Conservation (phyloP, 92 coral and sea anemone species). For the Chrysogorgia sp. region DNA sequence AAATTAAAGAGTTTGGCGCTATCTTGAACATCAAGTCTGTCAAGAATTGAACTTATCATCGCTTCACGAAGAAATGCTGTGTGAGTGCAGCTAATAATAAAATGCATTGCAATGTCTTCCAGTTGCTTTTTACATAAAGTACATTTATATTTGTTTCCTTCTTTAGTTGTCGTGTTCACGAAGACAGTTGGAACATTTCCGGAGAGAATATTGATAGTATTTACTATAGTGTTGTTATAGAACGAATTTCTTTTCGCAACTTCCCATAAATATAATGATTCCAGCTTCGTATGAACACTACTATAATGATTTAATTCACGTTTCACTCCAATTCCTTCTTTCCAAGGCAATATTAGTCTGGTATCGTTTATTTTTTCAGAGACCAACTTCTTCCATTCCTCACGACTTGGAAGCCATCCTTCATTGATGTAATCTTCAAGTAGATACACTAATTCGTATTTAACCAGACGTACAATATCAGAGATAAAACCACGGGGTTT, state of each 20-base stretch:
- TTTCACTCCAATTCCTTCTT: neutral
- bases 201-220: neutral
- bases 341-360: too few species aligned
- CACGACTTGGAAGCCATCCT: neutral
- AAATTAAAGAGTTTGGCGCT: neutral
- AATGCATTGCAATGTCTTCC: neutral
- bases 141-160: neutral
- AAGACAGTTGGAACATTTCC: neutral
- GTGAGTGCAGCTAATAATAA: neutral
- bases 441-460: neutral
- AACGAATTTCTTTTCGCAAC: neutral
- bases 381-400: neutral
- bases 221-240: neutral
- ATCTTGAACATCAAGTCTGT: neutral
- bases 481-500: neutral
- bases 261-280: neutral
- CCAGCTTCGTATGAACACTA: neutral
- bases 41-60: neutral
- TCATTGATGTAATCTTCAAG: neutral
- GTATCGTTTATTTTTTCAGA: neutral
- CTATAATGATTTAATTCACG: neutral
- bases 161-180: neutral
- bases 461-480: neutral
- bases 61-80: neutral
- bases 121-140: neutral